Evolutionary conservation across 2,113 vertebrate genomes (phyloP).

Genomic region (Cryptotis parvus): DNA sequence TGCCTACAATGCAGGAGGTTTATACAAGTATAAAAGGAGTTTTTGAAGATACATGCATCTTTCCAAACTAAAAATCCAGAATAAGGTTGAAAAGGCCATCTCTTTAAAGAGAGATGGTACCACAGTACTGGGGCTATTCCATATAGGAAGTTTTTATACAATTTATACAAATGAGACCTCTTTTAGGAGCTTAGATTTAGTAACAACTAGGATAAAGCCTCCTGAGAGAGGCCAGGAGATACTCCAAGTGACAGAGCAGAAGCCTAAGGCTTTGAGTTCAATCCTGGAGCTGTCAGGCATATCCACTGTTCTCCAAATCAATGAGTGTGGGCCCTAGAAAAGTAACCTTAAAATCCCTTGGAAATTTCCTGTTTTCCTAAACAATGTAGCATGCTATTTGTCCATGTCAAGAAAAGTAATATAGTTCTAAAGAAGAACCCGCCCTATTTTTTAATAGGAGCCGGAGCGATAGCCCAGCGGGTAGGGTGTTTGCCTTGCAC

Average conservation of each 20-base stretch:
- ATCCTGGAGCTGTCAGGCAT: no score
- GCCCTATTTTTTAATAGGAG: no score
- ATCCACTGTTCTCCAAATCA: no score
- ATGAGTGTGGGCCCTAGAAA: no score
- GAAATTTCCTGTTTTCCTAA: neutral
- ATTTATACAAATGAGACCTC: neutral
- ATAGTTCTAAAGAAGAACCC: neutral
- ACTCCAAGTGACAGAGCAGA: no score
- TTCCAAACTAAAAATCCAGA: no score
- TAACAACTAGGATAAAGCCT: neutral
- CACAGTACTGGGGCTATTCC: neutral
- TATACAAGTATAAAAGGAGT: neutral
- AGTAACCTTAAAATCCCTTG: neutral
- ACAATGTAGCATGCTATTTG: neutral
- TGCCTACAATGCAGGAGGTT: neutral
- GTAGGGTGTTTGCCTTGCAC: no score
- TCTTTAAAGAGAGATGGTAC: neutral
- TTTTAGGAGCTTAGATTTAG: conserved; percentile 7
- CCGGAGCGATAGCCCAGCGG: no score
- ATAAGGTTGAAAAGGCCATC: no score
- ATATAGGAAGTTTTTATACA: neutral
- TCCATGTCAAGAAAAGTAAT: neutral
- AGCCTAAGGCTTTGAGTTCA: no score
- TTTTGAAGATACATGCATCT: no score
- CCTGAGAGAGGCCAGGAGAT: no score